Base-by-base conservation (phyloP, 92 coral and sea anemone species). In the Ricordea florida region DNA sequence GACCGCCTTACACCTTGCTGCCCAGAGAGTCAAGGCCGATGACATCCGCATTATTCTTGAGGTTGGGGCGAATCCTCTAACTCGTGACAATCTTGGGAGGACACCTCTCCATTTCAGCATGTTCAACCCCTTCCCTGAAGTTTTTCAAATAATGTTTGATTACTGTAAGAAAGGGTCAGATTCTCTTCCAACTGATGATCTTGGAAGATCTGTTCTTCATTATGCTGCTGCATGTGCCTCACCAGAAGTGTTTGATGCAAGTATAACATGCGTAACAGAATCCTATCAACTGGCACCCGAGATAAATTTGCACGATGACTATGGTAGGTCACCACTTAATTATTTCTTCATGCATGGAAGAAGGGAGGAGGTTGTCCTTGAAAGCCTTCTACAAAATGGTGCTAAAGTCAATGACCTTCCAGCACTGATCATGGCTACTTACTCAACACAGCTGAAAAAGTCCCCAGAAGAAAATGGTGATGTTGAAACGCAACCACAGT, bases 1-100 rank as follows among this genome's bases (percentile, higher is more conserved):
- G 47, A 62, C 82, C 25, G 82, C 74, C n/a, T 20, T 75, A 10
- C 82, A 75, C 30, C 32, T 41, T 45, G 74, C 82, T 16, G 82
- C 82, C 32, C 17, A 60, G 8, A 62, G 72, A 3, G 74, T 3
- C 26, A 23, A n/a, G 2, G 41, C 33, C 6, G 74, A 62, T 10
- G 49, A 33, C 56, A 51, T 62, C 34, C 38, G 44, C 38, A 47
- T 63, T 6, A 40, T 62, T 26, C 62, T 75, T 8, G 82, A 75
- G 30, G 20, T 24, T 62, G 82, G 82, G 33, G 82, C 64, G 18
- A 23, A 60, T 46, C 72, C 72, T 18, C 44, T 18, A 13, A 47
- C 53, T 50, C 47, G 53, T 45, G 74, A 75, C 63, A 47, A 60
- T 27, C 51, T 60, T 75, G 72, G 72, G 33, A 46, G 82, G 56